Evolutionary conservation across 2,888 invertebrate species (phyloP).

Genomic region (Mechanitis mazaeus): DNA sequence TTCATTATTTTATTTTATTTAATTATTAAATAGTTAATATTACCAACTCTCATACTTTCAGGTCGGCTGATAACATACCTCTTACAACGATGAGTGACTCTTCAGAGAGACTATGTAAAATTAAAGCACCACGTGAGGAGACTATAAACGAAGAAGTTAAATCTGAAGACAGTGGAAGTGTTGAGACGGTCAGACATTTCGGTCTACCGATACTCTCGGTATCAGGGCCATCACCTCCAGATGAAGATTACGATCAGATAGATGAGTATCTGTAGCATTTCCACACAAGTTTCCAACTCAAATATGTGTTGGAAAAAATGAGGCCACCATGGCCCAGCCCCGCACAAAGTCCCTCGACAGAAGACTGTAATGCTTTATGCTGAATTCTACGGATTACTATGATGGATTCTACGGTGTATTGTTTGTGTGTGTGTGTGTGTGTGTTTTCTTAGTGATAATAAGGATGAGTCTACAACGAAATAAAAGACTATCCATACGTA

Average conservation of each 20-base stretch:
- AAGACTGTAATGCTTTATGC: constrained; percentile 30
- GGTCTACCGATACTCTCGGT: constrained; percentile 86
- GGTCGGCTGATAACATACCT: constrained; percentile 72
- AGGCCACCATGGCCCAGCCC: constrained; percentile 66
- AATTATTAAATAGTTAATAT: background rate
- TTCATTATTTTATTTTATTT: background rate
- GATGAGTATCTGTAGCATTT: constrained; percentile 80
- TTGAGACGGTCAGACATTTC: constrained; percentile 78
- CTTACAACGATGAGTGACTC: constrained; percentile 68
- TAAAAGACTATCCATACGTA: constrained; percentile 44
- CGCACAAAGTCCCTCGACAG: constrained; percentile 60
- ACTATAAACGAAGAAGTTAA: constrained; percentile 70
- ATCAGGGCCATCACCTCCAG: constrained; percentile 87
- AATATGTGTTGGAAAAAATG: constrained; percentile 70
- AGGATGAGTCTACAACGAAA: constrained; percentile 49
- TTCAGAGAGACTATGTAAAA: constrained; percentile 70
- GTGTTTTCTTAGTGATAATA: constrained; percentile 26
- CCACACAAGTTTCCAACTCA: constrained; percentile 70
- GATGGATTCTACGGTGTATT: constrained; percentile 36
- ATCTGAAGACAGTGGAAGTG: constrained; percentile 68
- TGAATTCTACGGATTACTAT: constrained; percentile 36
- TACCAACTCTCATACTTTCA: constrained; percentile 33
- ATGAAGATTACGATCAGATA: constrained; percentile 80
- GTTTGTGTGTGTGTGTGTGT: constrained; percentile 21
- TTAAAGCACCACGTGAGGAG: constrained; percentile 59